Base-by-base conservation (phyloP, 2,888 invertebrate species). In the Hofmannophila pseudospretella region DNA sequence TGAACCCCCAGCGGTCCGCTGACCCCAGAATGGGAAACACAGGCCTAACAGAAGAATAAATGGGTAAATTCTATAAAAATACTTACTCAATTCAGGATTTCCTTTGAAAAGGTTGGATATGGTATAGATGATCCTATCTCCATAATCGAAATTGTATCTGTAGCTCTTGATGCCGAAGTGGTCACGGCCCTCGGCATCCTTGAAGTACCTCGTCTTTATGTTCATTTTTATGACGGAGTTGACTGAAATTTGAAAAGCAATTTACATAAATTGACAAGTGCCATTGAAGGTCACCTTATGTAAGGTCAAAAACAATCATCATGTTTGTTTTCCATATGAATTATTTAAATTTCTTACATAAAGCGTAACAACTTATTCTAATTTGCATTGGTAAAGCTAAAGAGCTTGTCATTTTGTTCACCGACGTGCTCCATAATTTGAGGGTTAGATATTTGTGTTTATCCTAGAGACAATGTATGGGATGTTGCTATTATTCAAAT, bases 141-240 rank as follows among this genome's bases (percentile, higher is more conserved):
- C 86, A 36, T 85, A 86, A 47, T 85, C 82, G 39, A 85, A 85
- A 16, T 62, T 66, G 49, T 76, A 85, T 44, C 68, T 75, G 54
- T 84, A 85, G 52, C 63, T 84, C 35, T 77, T 85, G 51, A 86
- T 82, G 4, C 85, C 85, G 43, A 86, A 86, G 47, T 86, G 86
- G 45, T 86, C 85, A 3, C 81, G 69, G 16, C 78, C 79, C 5
- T 79, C 68, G 1, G 65, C 56, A 44, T 85, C 86, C 49, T 85
- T 86, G 65, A 67, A 84, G 49, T 86, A 85, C 46, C 75, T 84
- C 4, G 86, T 86, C 41, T 77, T 84, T 47, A 86, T 86, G 47
- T 81, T 75, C 61, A 86, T 49, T 52, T 77, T 85, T 48, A 86
- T 86, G 25, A 81, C 53, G 3, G 86, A 84, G 60, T 85, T 86